Conservation (phyloP, 2,797 vertebrate species). For the Gymnopithys bicolor region DNA sequence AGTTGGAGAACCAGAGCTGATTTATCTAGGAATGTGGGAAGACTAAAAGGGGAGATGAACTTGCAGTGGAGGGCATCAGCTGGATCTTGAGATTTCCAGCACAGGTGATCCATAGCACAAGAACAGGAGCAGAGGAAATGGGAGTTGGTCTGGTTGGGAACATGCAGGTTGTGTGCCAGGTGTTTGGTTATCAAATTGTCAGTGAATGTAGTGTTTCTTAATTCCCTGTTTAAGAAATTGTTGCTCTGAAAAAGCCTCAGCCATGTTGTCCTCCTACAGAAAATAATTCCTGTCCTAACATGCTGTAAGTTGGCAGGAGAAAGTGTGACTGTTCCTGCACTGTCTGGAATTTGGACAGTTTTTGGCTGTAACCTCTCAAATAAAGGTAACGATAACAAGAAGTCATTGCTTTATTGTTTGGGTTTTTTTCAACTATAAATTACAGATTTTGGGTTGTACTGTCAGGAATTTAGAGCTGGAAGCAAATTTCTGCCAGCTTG, state of each 20-base stretch:
- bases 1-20: neutral
- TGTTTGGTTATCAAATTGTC: neutral
- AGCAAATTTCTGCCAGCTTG: slow-evolving; percentile 53
- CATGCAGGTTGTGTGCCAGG: neutral
- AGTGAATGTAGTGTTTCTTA: neutral
- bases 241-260: slow-evolving; percentile 10
- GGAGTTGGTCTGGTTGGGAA: neutral
- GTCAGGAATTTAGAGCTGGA: slow-evolving; percentile 53
- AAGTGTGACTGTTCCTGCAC: slow-evolving; percentile 55
- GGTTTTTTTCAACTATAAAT: slow-evolving; percentile 44
- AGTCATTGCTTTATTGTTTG: slow-evolving; percentile 53
- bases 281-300: slow-evolving; percentile 59
- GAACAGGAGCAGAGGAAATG: neutral
- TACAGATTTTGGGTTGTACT: slow-evolving; percentile 40
- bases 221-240: neutral
- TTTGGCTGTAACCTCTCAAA: slow-evolving; percentile 70
- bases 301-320: slow-evolving; percentile 41
- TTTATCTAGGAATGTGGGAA: neutral
- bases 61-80: neutral
- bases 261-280: slow-evolving; percentile 27
- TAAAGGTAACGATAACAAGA: slow-evolving; percentile 70
- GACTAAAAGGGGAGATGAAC: neutral
- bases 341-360: slow-evolving; percentile 71
- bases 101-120: neutral
- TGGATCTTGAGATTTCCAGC: neutral